Conservation (phyloP, 2,113 vertebrate species). For the Caranx ignobilis region DNA sequence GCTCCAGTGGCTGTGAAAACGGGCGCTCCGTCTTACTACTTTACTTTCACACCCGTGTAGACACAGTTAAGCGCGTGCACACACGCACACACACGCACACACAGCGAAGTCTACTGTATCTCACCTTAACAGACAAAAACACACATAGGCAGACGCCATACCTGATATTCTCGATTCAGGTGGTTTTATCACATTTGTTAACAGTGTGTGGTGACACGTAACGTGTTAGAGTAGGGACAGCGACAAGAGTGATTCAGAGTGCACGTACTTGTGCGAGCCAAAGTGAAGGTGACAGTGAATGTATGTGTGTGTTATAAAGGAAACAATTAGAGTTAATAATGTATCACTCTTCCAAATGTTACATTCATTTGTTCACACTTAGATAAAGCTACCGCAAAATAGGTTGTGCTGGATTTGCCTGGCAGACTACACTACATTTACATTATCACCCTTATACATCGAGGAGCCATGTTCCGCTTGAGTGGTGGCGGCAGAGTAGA, state of each 20-base stretch:
- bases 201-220: slow-evolving; percentile 81
- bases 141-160: slow-evolving; percentile 69
- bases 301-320: slow-evolving; percentile 75
- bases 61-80: slow-evolving; percentile 57
- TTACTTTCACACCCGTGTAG: slow-evolving; percentile 70
- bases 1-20: slow-evolving; percentile 81
- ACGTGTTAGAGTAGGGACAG: slow-evolving; percentile 77
- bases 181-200: slow-evolving; percentile 81
- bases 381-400: slow-evolving; percentile 75
- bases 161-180: slow-evolving; percentile 79
- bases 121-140: slow-evolving; percentile 79
- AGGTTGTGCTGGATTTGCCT: slow-evolving; percentile 58
- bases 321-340: slow-evolving; percentile 84
- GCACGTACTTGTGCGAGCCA: slow-evolving; percentile 58
- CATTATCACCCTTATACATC: slow-evolving; percentile 80
- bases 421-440: slow-evolving; percentile 73
- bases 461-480: slow-evolving; percentile 70
- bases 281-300: slow-evolving; percentile 76
- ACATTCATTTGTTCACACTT: slow-evolving; percentile 80
- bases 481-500: slow-evolving; percentile 49
- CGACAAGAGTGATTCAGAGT: slow-evolving; percentile 63
- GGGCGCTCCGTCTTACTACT: slow-evolving; percentile 63
- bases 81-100: slow-evolving; percentile 17
- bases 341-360: slow-evolving; percentile 79
- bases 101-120: slow-evolving; percentile 48